These are phyloP conservation scores for Paramormyrops hopkinsi DNA, from an alignment of 2,797 vertebrate genomes.

Conservation along the genomic window DNA sequence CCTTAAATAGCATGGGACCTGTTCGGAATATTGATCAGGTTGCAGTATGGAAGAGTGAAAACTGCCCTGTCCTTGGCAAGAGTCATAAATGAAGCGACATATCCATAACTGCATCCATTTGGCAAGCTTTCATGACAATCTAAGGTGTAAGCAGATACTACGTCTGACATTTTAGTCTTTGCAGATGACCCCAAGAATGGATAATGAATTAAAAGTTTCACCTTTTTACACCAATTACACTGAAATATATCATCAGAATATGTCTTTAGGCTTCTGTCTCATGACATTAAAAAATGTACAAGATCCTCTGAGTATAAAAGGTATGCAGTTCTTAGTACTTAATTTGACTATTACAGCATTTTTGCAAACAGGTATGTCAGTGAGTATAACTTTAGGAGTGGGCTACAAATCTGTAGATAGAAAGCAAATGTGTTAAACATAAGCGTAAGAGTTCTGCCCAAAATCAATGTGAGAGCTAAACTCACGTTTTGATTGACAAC, in stretches of 20 bases:
- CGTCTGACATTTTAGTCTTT: slow-evolving; percentile 22
- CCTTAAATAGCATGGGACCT: slow-evolving; percentile 56
- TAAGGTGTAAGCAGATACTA: slow-evolving; percentile 8
- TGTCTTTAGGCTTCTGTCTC: slow-evolving; percentile 30
- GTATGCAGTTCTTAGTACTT: background rate
- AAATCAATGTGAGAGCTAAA: background rate
- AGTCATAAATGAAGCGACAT: slow-evolving; percentile 27
- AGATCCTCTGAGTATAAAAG: background rate
- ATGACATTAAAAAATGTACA: background rate
- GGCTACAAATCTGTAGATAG: background rate
- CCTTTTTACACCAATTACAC: background rate
- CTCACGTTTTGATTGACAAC: background rate
- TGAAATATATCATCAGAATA: background rate
- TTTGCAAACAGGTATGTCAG: slow-evolving; percentile 2
- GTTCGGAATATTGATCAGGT: slow-evolving; percentile 62
- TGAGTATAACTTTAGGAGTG: background rate
- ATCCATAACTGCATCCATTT: slow-evolving; percentile 31
- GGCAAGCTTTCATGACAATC: slow-evolving; percentile 32
- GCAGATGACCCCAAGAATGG: background rate
- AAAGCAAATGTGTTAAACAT: background rate
- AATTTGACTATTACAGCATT: background rate
- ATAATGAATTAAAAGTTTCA: slow-evolving; percentile 30
- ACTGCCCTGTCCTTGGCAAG: slow-evolving; percentile 50
- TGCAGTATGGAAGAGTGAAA: slow-evolving; percentile 40
- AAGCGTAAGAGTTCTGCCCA: background rate